Evolutionary conservation across 1,140 invertebrate genomes (phyloP), one percentile per base, ranked within the genome.

Genomic region (Muscidifurax raptorellus): DNA sequence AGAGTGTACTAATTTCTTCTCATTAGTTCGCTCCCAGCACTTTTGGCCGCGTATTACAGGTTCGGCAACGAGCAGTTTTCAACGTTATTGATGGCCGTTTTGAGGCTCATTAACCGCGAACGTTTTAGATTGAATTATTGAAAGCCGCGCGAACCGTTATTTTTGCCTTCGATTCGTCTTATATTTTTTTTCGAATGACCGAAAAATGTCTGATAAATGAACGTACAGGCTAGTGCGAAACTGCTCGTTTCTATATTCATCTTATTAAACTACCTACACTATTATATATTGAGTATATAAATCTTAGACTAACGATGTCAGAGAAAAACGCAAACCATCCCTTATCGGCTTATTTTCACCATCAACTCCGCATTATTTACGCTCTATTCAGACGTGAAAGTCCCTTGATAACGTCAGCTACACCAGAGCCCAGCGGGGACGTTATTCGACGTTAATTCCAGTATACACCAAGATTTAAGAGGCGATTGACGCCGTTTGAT

Each of bases 1-100:
- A 81, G 72, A 85, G 27, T 85, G 40, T 85, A 85, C 83, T 81
- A 85, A 85, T 81, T 75, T 77, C 79, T 76, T 66, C 28, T 52
- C 52, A 77, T 85, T 66, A 74, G 30, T 52, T 85, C 72, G 78
- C 83, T 67, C 83, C 75, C 83, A 32, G 52, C 47, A 9, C 44
- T 77, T 84, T 78, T 66, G 44, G 79, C 52, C 52, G 27, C 52
- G 27, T 36, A 81, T 71, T 81, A 81, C 18, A 72, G 44, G 69
- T 81, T 59, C 47, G 2, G 44, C 44, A 52, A 82, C 71, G 71
- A 82, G 71, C 30, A 81, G 47, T 81, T 81, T 47, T 72, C 27
- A 10, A 59, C 12, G 13, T 74, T 74, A 74, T 44, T 69, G 36
- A 40, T 22, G 32, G 28, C 12, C 52, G 7, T 18, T 74, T 59